Conservation (phyloP, 1,140 invertebrate species). For the Bombus cullumanus region DNA sequence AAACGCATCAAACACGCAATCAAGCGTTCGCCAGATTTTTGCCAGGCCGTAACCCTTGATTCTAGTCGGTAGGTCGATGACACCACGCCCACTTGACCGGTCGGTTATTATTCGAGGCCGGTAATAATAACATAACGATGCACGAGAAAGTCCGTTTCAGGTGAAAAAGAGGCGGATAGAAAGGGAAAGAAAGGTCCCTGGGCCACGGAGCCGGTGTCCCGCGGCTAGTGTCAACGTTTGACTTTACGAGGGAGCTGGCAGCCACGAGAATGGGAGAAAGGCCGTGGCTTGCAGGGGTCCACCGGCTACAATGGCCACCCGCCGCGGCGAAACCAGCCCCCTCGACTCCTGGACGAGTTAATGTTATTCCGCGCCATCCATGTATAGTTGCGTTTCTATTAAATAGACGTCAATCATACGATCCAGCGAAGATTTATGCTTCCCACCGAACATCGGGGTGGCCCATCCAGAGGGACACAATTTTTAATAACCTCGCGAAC, state of each 20-base stretch:
- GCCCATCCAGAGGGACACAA: slow-evolving; percentile 52
- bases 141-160: slow-evolving; percentile 51
- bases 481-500: slow-evolving; percentile 59
- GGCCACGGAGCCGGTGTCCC: slow-evolving; percentile 69
- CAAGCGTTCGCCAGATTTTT: background rate
- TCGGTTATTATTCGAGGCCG: slow-evolving; percentile 14
- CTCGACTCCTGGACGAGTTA: slow-evolving; percentile 80
- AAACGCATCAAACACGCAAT: background rate
- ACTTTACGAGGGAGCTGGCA: slow-evolving; percentile 80
- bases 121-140: slow-evolving; percentile 69
- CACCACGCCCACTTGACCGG: slow-evolving; percentile 44
- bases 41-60: background rate
- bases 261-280: slow-evolving; percentile 72
- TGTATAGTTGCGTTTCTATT: slow-evolving; percentile 80
- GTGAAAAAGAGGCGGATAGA: slow-evolving; percentile 39
- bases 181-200: slow-evolving; percentile 32
- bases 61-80: slow-evolving; percentile 35
- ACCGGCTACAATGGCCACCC: slow-evolving; percentile 77
- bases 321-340: slow-evolving; percentile 75
- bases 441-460: slow-evolving; percentile 53
- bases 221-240: slow-evolving; percentile 80
- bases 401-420: slow-evolving; percentile 80
- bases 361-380: slow-evolving; percentile 75
- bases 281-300: slow-evolving; percentile 72
- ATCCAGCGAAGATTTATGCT: slow-evolving; percentile 70